Percentiles rank a stretch among this genome's conserved stretches.
Evolutionary conservation across 2,888 invertebrate genomes (phyloP).

Genomic region (Chydorus sphaericus): DNA sequence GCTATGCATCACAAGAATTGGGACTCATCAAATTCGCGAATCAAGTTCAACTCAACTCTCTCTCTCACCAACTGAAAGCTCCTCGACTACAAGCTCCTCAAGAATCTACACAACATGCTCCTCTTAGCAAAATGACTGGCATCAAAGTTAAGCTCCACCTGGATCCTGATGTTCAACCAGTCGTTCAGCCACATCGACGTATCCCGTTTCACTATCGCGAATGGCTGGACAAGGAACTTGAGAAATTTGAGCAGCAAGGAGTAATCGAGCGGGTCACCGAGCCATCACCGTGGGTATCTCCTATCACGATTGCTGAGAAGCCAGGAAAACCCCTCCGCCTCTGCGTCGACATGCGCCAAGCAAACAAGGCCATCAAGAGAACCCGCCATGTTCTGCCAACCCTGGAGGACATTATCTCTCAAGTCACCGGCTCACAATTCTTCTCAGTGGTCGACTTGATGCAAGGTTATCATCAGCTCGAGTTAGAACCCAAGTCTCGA

Average conservation of each 20-base stretch:
- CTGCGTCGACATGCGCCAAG: slow-evolving; percentile 20
- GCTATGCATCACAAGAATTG: not conserved
- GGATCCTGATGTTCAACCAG: not conserved
- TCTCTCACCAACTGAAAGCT: too few relatives aligned
- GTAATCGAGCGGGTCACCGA: slow-evolving; percentile 22
- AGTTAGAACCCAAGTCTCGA: slow-evolving; percentile 23
- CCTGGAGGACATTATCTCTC: slow-evolving; percentile 19
- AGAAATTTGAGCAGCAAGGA: slow-evolving; percentile 19
- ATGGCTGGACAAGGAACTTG: slow-evolving; percentile 19
- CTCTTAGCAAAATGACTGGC: slow-evolving; percentile 1
- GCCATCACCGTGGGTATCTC: slow-evolving; percentile 23
- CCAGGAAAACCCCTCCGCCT: slow-evolving; percentile 18
- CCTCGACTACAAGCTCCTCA: too few relatives aligned
- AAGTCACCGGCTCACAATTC: slow-evolving; percentile 18
- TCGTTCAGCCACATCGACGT: not conserved
- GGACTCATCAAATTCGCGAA: not conserved
- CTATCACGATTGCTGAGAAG: slow-evolving; percentile 21
- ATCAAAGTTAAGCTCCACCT: not conserved
- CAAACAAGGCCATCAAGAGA: slow-evolving; percentile 19
- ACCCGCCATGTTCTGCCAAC: slow-evolving; percentile 20
- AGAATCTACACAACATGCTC: too few relatives aligned
- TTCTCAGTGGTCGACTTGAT: slow-evolving; percentile 26
- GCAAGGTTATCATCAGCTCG: slow-evolving; percentile 27
- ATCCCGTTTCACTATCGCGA: not conserved
- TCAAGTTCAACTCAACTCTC: too few relatives aligned